Percentiles rank a stretch among this genome's conserved stretches.
Conservation (phyloP, 2,113 vertebrate species). For the Azemiops feae region DNA sequence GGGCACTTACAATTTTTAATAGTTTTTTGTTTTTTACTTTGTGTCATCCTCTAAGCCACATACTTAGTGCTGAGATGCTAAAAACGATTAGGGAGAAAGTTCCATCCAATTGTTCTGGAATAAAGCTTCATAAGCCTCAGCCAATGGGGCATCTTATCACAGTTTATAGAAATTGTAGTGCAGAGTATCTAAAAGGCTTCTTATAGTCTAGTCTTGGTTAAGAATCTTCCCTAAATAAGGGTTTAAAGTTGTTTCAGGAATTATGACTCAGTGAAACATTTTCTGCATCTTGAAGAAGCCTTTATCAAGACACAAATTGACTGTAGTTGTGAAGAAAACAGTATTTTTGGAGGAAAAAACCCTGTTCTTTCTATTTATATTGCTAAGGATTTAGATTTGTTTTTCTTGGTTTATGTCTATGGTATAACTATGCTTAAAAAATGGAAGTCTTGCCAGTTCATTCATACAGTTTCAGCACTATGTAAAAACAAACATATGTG, state of each 20-base stretch:
- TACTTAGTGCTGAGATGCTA: neutral
- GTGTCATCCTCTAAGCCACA: neutral
- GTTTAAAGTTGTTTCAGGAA: neutral
- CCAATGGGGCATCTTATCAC: neutral
- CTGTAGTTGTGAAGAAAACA: neutral
- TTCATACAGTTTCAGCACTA: slow-evolving; percentile 15
- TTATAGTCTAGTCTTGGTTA: neutral
- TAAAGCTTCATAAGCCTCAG: neutral
- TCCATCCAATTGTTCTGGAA: neutral
- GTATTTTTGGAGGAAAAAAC: slow-evolving; percentile 14
- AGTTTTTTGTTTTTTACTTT: neutral
- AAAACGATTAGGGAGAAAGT: neutral
- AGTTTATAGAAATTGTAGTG: neutral
- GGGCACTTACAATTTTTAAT: neutral
- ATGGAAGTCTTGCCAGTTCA: neutral
- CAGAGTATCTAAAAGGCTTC: neutral
- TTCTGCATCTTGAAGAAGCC: neutral
- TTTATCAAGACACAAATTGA: neutral
- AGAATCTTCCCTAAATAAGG: neutral
- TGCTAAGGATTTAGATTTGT: slow-evolving; percentile 35
- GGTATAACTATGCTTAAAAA: slow-evolving; percentile 40
- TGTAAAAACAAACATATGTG: neutral
- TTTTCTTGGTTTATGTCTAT: slow-evolving; percentile 54
- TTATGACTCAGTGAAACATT: neutral
- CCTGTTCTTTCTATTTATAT: slow-evolving; percentile 27